Conservation (phyloP, 2,797 vertebrate species). For the Pitangus sulphuratus region DNA sequence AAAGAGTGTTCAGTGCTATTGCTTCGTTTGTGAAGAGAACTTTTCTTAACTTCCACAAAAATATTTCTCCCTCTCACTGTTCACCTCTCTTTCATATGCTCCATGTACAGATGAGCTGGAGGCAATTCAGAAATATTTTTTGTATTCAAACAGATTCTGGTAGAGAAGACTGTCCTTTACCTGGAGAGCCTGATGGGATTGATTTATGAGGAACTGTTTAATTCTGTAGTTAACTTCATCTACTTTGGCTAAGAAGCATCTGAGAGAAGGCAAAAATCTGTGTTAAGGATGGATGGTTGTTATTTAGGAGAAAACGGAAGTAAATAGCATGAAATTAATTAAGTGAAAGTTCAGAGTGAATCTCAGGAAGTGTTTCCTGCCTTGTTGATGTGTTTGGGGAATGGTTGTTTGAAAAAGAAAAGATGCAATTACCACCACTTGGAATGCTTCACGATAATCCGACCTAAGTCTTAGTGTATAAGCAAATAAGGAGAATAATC, state of each 20-base stretch:
- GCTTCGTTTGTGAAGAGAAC: constrained; percentile 19
- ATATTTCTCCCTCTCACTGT: neutral
- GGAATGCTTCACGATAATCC: constrained; percentile 60
- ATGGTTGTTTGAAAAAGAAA: constrained; percentile 64
- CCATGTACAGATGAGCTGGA: neutral
- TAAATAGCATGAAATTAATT: constrained; percentile 77
- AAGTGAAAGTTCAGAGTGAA: constrained; percentile 67
- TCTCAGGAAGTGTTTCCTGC: constrained; percentile 64
- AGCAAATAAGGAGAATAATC: constrained; percentile 64
- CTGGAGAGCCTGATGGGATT: constrained; percentile 33
- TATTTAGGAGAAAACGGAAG: constrained; percentile 61
- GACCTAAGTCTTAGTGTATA: constrained; percentile 47
- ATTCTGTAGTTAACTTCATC: constrained; percentile 60
- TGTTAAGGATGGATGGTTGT: constrained; percentile 52
- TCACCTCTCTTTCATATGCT: neutral
- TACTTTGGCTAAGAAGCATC: constrained; percentile 72
- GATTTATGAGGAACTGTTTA: constrained; percentile 66
- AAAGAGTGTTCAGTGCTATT: neutral
- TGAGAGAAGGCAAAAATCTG: constrained; percentile 63
- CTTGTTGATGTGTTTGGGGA: constrained; percentile 54
- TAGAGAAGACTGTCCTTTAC: neutral
- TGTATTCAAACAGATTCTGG: neutral
- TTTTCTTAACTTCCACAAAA: constrained; percentile 1
- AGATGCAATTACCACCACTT: constrained; percentile 35
- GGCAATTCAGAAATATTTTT: neutral